A percentile compares a stretch with the other conserved stretches of the same genome.
Evolutionary conservation across 2,113 vertebrate species (phyloP).

Genomic region (Pogonocichla stellata): DNA sequence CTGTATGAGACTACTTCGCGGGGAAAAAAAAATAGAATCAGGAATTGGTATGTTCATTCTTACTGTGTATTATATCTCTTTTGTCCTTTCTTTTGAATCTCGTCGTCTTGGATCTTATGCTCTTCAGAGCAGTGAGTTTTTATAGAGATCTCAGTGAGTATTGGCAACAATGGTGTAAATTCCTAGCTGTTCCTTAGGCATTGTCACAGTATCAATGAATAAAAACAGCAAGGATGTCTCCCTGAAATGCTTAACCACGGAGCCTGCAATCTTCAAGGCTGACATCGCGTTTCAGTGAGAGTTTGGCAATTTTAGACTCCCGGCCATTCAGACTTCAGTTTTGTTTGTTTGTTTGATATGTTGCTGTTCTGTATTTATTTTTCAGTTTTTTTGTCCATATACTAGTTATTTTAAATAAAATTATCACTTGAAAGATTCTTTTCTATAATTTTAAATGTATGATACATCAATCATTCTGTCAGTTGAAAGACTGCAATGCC

Average conservation of each 20-base stretch:
- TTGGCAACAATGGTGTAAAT: neutral
- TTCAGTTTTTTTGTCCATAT: neutral
- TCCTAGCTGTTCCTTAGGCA: neutral
- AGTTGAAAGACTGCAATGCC: neutral
- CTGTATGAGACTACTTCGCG: neutral
- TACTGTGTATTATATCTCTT: neutral
- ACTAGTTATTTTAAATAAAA: neutral
- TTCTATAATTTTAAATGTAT: constrained; percentile 9
- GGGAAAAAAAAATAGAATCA: neutral
- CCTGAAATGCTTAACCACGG: neutral
- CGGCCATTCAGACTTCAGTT: neutral
- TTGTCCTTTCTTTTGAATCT: constrained; percentile 9
- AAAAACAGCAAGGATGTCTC: neutral
- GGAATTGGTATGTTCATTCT: neutral
- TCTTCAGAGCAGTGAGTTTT: neutral
- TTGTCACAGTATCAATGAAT: neutral
- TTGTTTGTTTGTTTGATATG: neutral
- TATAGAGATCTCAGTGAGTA: neutral
- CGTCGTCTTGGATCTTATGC: neutral
- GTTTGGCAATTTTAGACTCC: neutral
- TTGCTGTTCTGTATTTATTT: neutral
- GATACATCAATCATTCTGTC: neutral
- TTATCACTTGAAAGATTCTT: neutral
- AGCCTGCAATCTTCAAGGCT: neutral
- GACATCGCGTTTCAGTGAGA: neutral